These are phyloP conservation scores for Limnephilus rhombicus DNA, from an alignment of 2,888 invertebrate species.

Conservation along the genomic window DNA sequence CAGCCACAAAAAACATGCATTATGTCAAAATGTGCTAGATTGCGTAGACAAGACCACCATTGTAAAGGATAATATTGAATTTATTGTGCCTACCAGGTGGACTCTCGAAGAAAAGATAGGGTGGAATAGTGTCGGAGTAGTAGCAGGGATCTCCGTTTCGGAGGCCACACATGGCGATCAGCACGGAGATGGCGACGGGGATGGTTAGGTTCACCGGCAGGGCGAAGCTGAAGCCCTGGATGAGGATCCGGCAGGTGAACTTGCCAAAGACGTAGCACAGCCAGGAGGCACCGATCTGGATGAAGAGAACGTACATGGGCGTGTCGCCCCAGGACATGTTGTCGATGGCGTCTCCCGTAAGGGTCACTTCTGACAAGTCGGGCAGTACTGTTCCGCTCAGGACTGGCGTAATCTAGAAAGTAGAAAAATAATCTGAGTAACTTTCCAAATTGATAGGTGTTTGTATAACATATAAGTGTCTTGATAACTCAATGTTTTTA, in stretches of 20 bases:
- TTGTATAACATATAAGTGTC: too few relatives aligned
- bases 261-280: constrained; percentile 96
- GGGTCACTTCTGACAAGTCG: constrained; percentile 86
- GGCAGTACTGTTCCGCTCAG: constrained; percentile 81
- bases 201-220: constrained; percentile 96
- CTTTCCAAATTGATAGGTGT: background rate
- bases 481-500: too few relatives aligned
- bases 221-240: constrained; percentile 98
- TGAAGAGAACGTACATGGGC: constrained; percentile 85
- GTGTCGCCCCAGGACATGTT: constrained; percentile 85
- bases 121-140: constrained; percentile 90
- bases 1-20: too few relatives aligned
- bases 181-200: constrained; percentile 90
- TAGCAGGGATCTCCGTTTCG: constrained; percentile 92
- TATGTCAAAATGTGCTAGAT: too few relatives aligned
- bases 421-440: background rate
- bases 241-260: constrained; percentile 97
- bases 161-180: constrained; percentile 93
- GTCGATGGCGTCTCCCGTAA: constrained; percentile 86
- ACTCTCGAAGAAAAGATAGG: constrained; percentile 95
- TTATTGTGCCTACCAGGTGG: constrained; percentile 78
- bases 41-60: too few relatives aligned
- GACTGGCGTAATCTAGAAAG: constrained; percentile 78
- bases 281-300: constrained; percentile 91
- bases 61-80: background rate